Evolutionary conservation across 2,113 vertebrate genomes (phyloP), one percentile per base, ranked within the genome.

Genomic region (Callipepla californica): DNA sequence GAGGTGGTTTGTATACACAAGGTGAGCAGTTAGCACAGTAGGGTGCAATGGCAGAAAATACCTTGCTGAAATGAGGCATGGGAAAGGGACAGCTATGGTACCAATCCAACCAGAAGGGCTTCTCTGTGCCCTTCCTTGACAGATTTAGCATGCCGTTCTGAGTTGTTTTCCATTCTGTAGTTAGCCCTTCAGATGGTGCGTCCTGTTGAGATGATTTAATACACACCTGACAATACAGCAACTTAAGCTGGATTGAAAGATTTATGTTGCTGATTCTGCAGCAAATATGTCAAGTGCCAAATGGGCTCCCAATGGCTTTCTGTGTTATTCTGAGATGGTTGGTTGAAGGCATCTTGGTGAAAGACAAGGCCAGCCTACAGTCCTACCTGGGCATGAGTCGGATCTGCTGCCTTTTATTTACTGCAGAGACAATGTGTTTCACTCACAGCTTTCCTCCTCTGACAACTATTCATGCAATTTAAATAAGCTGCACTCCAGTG

Each of bases 191-290:
- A n/a, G n/a, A 89, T 38, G 18, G 26, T 19, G 59, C 66, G 47
- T 77, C 55, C 42, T 83, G 50, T 63, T 6, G 30, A 6, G 68
- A 10, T 74, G 51, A 67, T 68, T 74, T 66, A 83, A 65, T 51
- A 80, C 47, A 36, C 68, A 83, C 81, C 79, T 94, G 50, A 72
- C 61, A 68, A 34, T 61, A 40, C 1, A 68, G 76, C 59, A 83
- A 6, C 79, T 75, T 42, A 23, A 34, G 59, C 57, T 17, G 61
- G 28, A 51, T 17, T 67, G 79, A 91, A 92, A 90, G 91, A 91
- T 93, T 90, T 77, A 80, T n/a, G 26, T 59, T 68, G 87, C 73
- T 78, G 79, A 70, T 93, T 67, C 75, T 82, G 84, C 75, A 92
- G 55, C 62, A 89, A 82, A 59, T 1, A 9, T 32, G 14, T 23